phyloP scores from a whole-genome alignment of 1,140 invertebrate genomes.

The Amyelois transitella region DNA sequence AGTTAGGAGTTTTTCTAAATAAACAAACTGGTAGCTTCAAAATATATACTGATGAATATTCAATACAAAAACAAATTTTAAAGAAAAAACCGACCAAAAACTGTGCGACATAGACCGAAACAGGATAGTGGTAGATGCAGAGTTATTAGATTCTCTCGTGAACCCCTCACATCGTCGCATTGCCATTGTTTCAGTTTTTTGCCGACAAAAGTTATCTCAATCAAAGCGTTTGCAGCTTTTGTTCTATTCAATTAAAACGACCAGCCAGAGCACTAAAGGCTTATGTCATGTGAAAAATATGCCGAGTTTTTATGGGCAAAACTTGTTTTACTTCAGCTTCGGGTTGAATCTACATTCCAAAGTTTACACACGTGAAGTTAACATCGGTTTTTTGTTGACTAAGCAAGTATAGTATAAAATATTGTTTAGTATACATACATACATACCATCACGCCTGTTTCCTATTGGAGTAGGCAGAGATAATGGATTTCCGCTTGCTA shows the following conservation, averaged over 20 bases:
- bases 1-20: too few relatives aligned
- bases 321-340: not conserved
- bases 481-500: too few relatives aligned
- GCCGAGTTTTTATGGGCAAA: not conserved
- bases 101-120: not conserved
- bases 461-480: too few relatives aligned
- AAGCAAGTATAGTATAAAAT: too few relatives aligned
- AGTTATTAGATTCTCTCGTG: not conserved
- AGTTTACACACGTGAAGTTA: too few relatives aligned
- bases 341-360: not conserved
- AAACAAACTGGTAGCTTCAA: too few relatives aligned
- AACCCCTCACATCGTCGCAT: not conserved
- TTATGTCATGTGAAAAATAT: not conserved
- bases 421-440: too few relatives aligned
- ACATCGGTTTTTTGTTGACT: too few relatives aligned
- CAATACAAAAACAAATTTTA: not conserved
- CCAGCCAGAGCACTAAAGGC: not conserved
- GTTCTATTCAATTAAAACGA: not conserved
- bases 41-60: too few relatives aligned
- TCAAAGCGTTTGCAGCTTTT: not conserved
- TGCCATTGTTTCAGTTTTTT: slow-evolving; percentile 1
- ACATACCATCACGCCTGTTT: too few relatives aligned
- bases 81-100: too few relatives aligned
- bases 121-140: not conserved
- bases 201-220: not conserved